Evolutionary conservation across 2,888 invertebrate species (phyloP), one percentile per base, ranked within the genome.

Genomic region (Drosophila cognata): DNA sequence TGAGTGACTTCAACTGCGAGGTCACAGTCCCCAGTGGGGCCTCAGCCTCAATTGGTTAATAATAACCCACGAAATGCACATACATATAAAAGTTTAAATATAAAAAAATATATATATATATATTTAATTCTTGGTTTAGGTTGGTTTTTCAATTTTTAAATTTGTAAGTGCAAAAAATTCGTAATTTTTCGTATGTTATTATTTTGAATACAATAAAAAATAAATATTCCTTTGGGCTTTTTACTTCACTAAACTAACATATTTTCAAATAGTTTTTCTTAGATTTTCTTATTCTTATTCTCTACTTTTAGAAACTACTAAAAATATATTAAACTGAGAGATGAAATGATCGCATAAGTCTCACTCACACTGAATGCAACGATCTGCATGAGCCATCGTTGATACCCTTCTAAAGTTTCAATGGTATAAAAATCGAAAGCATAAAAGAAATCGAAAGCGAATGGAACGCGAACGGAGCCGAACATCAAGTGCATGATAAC

Each of bases 381-480:
- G 36, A 33, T 29, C 69, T 41, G 41, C 48, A 31, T n/a, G 21
- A 21, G 11, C 28, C 51, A 41, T 51, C 21, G 69, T 21, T 46
- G 51, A 66, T 77, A 62, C 63, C 61, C 72, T 58, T 67, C 52
- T 59, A 43, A 55, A 61, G 51, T 71, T 86, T 78, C 78, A 88
- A 88, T 87, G 89, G 87, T 84, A 87, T 82, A 35, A 82, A 88
- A 89, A 89, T 77, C 86, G 86, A 89, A 87, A 89, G 88, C 86
- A 68, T 77, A 75, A 87, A 82, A 82, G 88, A 88, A 88, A 90
- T 87, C 90, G 88, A 88, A 88, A 89, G 90, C 89, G 81, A 89
- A 79, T 74, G 71, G 73, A 73, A 55, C 61, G 63, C 60, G 77
- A 79, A 71, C 60, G 48, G 51, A 28, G 66, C 63, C 74, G 67